A percentile compares a stretch with the other conserved stretches of the same genome.
Conservation (phyloP, 2,888 invertebrate species). For the Leptopterna dolabrata region DNA sequence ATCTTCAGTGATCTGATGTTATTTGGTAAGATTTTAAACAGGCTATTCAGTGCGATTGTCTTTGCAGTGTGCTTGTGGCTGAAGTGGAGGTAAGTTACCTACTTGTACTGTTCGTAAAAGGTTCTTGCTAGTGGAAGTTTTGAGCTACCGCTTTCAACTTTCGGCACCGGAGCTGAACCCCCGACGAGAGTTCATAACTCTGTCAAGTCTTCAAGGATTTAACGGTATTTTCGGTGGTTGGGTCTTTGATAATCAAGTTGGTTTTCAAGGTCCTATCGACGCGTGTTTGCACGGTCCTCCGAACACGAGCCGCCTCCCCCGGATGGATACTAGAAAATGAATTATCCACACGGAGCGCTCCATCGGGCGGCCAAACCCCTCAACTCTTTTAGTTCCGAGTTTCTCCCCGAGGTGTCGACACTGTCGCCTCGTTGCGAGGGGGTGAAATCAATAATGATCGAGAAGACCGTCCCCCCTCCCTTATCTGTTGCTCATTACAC, state of each 20-base stretch:
- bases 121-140: no score
- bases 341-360: background rate
- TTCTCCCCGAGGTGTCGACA: background rate
- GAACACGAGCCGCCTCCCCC: background rate
- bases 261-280: background rate
- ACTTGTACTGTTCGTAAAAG: no score
- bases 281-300: background rate
- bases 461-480: conserved; percentile 32
- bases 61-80: no score
- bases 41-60: no score
- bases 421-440: background rate
- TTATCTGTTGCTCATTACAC: conserved; percentile 51
- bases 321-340: background rate
- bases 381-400: background rate
- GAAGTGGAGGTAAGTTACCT: no score
- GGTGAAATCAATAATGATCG: conserved; percentile 38
- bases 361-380: background rate
- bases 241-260: background rate
- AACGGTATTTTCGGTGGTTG: background rate
- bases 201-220: no score
- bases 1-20: no score
- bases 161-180: no score
- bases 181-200: no score
- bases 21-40: no score
- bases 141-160: no score